These are phyloP conservation scores for Platypus cylindrus DNA, from an alignment of 2,888 invertebrate species.

Conservation along the genomic window DNA sequence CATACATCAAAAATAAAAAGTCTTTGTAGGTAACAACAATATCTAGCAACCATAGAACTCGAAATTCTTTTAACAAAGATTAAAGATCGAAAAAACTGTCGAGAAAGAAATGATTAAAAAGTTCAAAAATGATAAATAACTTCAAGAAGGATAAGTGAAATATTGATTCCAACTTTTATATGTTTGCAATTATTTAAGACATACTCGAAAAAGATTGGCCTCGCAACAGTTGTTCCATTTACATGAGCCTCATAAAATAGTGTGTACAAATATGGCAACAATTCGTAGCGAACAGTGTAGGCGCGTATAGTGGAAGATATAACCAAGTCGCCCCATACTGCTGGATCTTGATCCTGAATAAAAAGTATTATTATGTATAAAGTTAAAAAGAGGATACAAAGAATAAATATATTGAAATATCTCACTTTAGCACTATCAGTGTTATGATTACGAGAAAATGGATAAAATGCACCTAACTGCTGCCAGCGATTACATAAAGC, in stretches of 20 bases:
- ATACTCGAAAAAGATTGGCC: conserved; percentile 73
- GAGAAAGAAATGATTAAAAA: too few relatives aligned
- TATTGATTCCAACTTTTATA: too few relatives aligned
- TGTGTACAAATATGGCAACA: conserved; percentile 71
- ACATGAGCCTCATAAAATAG: conserved; percentile 61
- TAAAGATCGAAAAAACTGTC: too few relatives aligned
- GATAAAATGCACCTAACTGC: conserved; percentile 80
- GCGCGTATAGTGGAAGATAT: conserved; percentile 51
- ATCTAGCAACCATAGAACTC: too few relatives aligned
- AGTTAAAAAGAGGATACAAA: too few relatives aligned
- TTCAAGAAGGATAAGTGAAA: not conserved
- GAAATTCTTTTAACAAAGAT: too few relatives aligned
- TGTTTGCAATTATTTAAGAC: too few relatives aligned
- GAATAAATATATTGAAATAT: conserved; percentile 2
- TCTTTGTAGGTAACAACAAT: too few relatives aligned
- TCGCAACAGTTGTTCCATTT: conserved; percentile 59
- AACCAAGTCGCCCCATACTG: conserved; percentile 54
- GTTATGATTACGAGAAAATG: conserved; percentile 78
- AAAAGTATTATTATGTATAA: too few relatives aligned
- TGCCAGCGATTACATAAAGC: conserved; percentile 71
- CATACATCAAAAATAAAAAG: too few relatives aligned
- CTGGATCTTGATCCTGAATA: conserved; percentile 72
- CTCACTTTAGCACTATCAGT: conserved; percentile 50
- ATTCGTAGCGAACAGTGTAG: conserved; percentile 51
- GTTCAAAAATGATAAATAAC: not conserved